A percentile compares a stretch with the other conserved stretches of the same genome.
Evolutionary conservation across 37 sponge, comb jelly and placozoan genomes (phyloP).

Genomic region (Beroe forskalii): DNA sequence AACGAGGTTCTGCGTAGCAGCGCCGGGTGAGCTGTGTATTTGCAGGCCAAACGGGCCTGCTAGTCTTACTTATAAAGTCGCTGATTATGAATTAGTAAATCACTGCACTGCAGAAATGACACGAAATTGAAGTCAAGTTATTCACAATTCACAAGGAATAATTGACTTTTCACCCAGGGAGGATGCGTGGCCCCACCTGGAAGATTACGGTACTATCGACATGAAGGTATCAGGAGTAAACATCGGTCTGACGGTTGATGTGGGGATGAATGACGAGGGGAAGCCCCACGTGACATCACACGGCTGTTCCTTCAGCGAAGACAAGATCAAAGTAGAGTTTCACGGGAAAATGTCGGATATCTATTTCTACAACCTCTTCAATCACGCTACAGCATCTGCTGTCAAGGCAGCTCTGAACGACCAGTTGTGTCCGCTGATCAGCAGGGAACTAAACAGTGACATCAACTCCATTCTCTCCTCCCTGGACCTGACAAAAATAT

Average conservation of each 20-base stretch:
- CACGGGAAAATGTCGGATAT: background rate
- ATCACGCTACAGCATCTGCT: background rate
- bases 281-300: background rate
- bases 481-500: background rate
- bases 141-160: too few relatives aligned
- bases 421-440: conserved; percentile 11
- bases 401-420: background rate
- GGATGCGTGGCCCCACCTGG: background rate
- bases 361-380: background rate
- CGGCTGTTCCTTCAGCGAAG: background rate
- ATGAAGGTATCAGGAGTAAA: background rate
- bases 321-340: background rate
- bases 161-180: too few relatives aligned
- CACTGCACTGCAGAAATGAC: too few relatives aligned
- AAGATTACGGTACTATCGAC: background rate
- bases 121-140: too few relatives aligned
- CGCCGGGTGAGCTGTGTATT: too few relatives aligned
- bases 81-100: too few relatives aligned
- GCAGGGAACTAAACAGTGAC: background rate
- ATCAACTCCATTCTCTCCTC: background rate
- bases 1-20: too few relatives aligned
- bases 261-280: background rate
- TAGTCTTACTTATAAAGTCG: too few relatives aligned
- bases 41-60: too few relatives aligned
- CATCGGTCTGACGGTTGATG: background rate